phyloP scores from a whole-genome alignment of 1,140 invertebrate species.

The Ceratoteleas bidentatus region DNA sequence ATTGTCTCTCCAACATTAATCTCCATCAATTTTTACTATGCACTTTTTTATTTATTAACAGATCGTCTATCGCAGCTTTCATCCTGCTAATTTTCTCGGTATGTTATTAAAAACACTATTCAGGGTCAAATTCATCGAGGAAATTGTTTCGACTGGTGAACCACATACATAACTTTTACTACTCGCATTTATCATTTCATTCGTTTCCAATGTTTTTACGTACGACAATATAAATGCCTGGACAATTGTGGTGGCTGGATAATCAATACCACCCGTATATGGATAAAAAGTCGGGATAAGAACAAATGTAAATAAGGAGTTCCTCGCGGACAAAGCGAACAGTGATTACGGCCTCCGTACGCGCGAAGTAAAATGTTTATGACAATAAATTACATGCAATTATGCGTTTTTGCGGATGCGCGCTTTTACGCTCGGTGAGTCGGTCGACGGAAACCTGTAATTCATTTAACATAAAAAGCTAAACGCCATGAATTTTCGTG shows the following conservation, averaged over 20 bases:
- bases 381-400: constrained; percentile 44
- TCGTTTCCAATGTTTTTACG: constrained; percentile 8
- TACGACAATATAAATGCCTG: constrained; percentile 9
- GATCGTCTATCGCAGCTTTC: no score
- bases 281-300: constrained; percentile 4
- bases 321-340: constrained; percentile 1
- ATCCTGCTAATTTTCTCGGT: no score
- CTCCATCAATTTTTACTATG: no score
- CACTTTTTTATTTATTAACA: no score
- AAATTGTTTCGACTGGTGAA: not conserved
- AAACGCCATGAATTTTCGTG: no score
- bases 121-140: no score
- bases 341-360: not conserved
- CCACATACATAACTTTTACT: constrained; percentile 11
- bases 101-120: no score
- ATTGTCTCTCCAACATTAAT: no score
- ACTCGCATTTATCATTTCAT: constrained; percentile 20
- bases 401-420: constrained; percentile 13
- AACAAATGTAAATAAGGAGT: constrained; percentile 39
- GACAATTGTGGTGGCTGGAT: not conserved
- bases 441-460: no score
- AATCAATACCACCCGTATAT: constrained; percentile 6
- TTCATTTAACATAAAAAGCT: no score
- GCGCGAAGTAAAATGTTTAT: constrained; percentile 39
- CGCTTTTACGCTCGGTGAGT: constrained; percentile 11